Base-by-base conservation (phyloP, 2,888 invertebrate species). In the Ophioninae sp. region DNA sequence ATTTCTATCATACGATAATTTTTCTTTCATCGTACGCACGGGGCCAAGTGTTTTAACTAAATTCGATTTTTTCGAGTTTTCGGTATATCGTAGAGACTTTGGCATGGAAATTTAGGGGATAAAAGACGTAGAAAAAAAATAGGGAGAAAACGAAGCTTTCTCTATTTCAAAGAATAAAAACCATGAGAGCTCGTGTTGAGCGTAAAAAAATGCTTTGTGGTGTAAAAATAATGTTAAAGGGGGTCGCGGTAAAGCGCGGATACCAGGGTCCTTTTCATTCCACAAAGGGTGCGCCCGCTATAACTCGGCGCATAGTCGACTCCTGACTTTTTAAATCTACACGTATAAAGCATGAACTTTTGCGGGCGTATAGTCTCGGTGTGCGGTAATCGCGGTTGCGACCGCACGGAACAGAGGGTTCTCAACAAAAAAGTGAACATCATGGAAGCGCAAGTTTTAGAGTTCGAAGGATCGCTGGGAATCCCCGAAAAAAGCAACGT, bases 291-390 rank as follows among this genome's bases (percentile, higher is more conserved):
- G 59, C 81, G 83, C 85, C 86, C 83, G 79, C 86, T 85, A 86
- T 87, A 86, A 86, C 86, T 84, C 67, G 82, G 83, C 72, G 81
- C 85, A 85, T 84, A 87, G 85, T 87, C 86, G 86, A 85, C 85
- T 85, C 85, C 82, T 79, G 80, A 86, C 86, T 85, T 88, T 87
- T 87, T 87, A 87, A 87, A 87, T 87, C 87, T 86, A 84, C 83
- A 76, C 83, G 78, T 83, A 84, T 77, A 87, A 85, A 87, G 84
- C 85, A 80, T 82, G 83, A 85, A 85, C 86, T 82, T 84, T 69
- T 72, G 77, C 62, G 57, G 69, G 13, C 6, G 30, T 41, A 20
- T 41, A 41, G 68, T 41, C 57, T 10, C 41, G 68, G 76, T 61
- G 68, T 70, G 70, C 59, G 65, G 70, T 62, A 70, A 57, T 39